These are phyloP conservation scores for Halocynthia aurantium DNA, from an alignment of 23 tunicate species.

Conservation along the genomic window DNA sequence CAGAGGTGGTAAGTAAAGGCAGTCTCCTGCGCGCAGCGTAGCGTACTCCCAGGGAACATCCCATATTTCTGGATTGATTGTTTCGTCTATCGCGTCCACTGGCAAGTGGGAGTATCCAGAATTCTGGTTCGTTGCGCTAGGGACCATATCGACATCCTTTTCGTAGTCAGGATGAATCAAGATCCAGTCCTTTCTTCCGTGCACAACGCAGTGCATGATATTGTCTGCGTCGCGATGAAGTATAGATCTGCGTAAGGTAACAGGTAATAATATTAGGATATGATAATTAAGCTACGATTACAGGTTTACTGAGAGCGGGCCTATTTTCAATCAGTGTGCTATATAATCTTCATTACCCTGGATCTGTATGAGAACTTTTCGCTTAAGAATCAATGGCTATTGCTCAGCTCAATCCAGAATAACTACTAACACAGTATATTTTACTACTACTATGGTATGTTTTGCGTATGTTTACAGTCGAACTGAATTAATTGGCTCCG, in stretches of 20 bases:
- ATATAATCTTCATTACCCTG: not conserved
- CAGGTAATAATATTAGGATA: too few relatives aligned
- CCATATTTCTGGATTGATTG: slow-evolving; percentile 49
- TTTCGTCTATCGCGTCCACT: slow-evolving; percentile 48
- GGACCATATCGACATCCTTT: slow-evolving; percentile 38
- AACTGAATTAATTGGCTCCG: too few relatives aligned
- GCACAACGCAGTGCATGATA: slow-evolving; percentile 76
- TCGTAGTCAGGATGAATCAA: slow-evolving; percentile 46
- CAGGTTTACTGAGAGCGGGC: slow-evolving; percentile 8
- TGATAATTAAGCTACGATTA: too few relatives aligned
- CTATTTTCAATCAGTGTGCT: not conserved
- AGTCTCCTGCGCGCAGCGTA: slow-evolving; percentile 67
- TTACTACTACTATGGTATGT: too few relatives aligned
- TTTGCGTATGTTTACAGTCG: too few relatives aligned
- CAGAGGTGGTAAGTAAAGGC: slow-evolving; percentile 59
- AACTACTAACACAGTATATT: too few relatives aligned
- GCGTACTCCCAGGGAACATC: slow-evolving; percentile 84
- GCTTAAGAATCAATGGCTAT: too few relatives aligned
- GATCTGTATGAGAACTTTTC: too few relatives aligned
- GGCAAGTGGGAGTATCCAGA: slow-evolving; percentile 71
- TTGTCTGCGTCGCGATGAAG: slow-evolving; percentile 91
- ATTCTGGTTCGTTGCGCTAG: slow-evolving; percentile 41
- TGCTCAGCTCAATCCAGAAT: too few relatives aligned
- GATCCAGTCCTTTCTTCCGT: slow-evolving; percentile 93
- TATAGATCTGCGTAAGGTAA: slow-evolving; percentile 18